Conservation (phyloP, 2,888 invertebrate species). For the Hirtodrosophila duncani region DNA sequence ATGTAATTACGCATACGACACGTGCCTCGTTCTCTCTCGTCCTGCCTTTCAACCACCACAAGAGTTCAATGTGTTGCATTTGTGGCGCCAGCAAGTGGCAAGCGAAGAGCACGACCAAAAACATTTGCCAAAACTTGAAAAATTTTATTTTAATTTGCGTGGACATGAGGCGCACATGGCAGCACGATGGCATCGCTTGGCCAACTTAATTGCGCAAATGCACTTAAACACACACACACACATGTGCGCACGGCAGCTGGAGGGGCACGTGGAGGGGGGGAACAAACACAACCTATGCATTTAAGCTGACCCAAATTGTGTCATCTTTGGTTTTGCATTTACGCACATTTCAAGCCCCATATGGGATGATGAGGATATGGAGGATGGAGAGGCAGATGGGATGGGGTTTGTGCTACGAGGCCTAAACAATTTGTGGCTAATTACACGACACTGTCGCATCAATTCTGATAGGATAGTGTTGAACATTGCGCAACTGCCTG, state of each 20-base stretch:
- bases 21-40: conserved; percentile 49
- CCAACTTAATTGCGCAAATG: conserved; percentile 67
- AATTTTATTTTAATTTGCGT: conserved; percentile 69
- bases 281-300: conserved; percentile 21
- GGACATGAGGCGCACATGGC: conserved; percentile 53
- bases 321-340: conserved; percentile 69
- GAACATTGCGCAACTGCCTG: no score
- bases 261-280: not conserved
- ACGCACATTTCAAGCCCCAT: no score
- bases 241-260: conserved; percentile 1
- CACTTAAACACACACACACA: conserved; percentile 33
- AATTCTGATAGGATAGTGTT: conserved; percentile 52
- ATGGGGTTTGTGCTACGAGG: conserved; percentile 62
- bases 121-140: no score
- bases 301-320: conserved; percentile 56
- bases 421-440: conserved; percentile 74
- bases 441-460: conserved; percentile 67
- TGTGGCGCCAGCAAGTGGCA: not conserved
- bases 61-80: conserved; percentile 69
- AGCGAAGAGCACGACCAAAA: conserved; percentile 8
- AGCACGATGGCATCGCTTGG: conserved; percentile 44
- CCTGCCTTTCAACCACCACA: conserved; percentile 41
- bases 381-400: no score
- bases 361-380: no score
- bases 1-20: conserved; percentile 65